Conservation (phyloP, 1,140 invertebrate genomes). For the Macrocentrus cingulum region DNA sequence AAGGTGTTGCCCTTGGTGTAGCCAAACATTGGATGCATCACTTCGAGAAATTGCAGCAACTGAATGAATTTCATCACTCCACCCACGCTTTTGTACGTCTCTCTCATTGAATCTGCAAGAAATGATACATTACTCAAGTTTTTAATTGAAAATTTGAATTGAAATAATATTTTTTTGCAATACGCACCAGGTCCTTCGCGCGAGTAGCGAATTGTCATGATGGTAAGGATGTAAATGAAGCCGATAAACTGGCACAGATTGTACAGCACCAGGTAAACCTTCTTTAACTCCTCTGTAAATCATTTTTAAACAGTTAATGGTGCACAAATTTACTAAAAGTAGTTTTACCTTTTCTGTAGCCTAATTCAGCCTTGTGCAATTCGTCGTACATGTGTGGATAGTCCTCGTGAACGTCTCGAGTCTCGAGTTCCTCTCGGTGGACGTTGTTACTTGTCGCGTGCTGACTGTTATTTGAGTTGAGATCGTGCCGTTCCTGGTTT, state of each 20-base stretch:
- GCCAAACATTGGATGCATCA: slow-evolving; percentile 86
- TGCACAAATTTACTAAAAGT: slow-evolving; percentile 10
- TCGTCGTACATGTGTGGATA: slow-evolving; percentile 77
- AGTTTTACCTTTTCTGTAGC: slow-evolving; percentile 71
- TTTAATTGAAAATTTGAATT: slow-evolving; percentile 3
- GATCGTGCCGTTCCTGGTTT: neutral
- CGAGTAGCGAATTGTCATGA: slow-evolving; percentile 74
- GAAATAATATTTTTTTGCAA: slow-evolving; percentile 13
- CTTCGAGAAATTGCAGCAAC: slow-evolving; percentile 81
- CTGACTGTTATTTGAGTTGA: slow-evolving; percentile 1
- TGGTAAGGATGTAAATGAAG: slow-evolving; percentile 75
- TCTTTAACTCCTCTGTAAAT: slow-evolving; percentile 75
- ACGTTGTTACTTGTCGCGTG: slow-evolving; percentile 68
- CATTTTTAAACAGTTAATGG: slow-evolving; percentile 31
- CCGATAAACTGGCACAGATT: slow-evolving; percentile 91
- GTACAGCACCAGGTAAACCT: slow-evolving; percentile 86
- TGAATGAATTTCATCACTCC: slow-evolving; percentile 81
- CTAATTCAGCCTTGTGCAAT: slow-evolving; percentile 77
- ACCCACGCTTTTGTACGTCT: slow-evolving; percentile 77
- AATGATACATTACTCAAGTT: neutral
- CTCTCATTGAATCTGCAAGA: slow-evolving; percentile 67
- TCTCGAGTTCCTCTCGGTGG: slow-evolving; percentile 64
- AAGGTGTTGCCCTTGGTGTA: slow-evolving; percentile 77
- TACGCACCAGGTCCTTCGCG: slow-evolving; percentile 68
- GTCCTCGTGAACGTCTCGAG: slow-evolving; percentile 70